phyloP scores from a whole-genome alignment of 1,140 invertebrate species.

The Magallana angulata region DNA sequence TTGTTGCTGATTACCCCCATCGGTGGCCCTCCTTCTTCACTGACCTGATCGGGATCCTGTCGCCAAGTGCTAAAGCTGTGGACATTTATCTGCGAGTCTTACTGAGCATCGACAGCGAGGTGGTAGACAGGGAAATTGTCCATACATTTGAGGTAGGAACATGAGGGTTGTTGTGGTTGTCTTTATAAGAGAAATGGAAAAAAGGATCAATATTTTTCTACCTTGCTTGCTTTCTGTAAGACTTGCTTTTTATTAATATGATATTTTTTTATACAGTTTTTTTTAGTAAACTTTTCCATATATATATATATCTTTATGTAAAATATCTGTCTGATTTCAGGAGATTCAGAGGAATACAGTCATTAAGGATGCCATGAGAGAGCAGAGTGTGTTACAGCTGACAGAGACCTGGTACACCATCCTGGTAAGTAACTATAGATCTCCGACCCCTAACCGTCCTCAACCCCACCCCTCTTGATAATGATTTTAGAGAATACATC shows the following conservation, averaged over 20 bases:
- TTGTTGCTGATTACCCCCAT: conserved; percentile 81
- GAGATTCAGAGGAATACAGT: conserved; percentile 81
- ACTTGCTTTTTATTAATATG: too few relatives aligned
- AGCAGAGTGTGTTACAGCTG: conserved; percentile 80
- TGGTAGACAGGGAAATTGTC: conserved; percentile 81
- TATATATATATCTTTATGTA: background rate
- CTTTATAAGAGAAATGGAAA: too few relatives aligned
- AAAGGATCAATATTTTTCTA: too few relatives aligned
- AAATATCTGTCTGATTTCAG: conserved; percentile 61
- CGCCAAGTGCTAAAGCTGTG: conserved; percentile 77
- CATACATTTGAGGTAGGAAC: conserved; percentile 76
- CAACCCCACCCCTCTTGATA: too few relatives aligned
- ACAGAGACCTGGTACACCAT: conserved; percentile 83
- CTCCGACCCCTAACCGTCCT: too few relatives aligned
- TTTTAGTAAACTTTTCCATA: background rate
- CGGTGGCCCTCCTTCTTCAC: conserved; percentile 82
- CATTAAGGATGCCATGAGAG: conserved; percentile 83
- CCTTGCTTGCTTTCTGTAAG: too few relatives aligned
- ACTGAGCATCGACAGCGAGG: conserved; percentile 81
- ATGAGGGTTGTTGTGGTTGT: too few relatives aligned
- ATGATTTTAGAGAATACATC: too few relatives aligned
- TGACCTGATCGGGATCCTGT: conserved; percentile 80
- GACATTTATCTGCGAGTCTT: conserved; percentile 82
- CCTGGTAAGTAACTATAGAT: conserved; percentile 78
- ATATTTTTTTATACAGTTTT: too few relatives aligned